Evolutionary conservation across 2,888 invertebrate genomes (phyloP), one percentile per base, ranked within the genome.

Genomic region (Mythimna vitellina): DNA sequence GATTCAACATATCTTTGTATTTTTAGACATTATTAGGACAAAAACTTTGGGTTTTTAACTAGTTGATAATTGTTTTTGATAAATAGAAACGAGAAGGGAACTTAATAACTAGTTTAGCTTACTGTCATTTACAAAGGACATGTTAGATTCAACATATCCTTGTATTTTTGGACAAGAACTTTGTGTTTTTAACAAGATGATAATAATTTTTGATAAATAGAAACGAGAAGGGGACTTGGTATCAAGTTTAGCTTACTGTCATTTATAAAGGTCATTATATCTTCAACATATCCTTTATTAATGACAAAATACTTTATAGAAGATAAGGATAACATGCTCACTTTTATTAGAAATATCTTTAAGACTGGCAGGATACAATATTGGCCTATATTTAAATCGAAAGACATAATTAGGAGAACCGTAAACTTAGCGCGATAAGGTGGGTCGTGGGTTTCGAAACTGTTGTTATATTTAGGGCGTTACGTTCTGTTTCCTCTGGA

Each of bases 381-480:
- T 54, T 69, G 80, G 69, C 49, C 57, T 60, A 58, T 63, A 73
- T 78, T 65, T n/a, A 54, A 71, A 76, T 64, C 25, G 65, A 65
- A 78, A 72, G 58, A 76, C 80, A 83, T 69, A 81, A 83, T 80
- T 75, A 76, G 73, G 46, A 58, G 56, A 46, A 66, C 65, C 68
- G 62, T 81, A 70, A 78, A 78, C 69, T 80, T 73, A 71, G 53
- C 58, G 88, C 86, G 94, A 93, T 92, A 95, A 91, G 92, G 93
- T 93, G 86, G 85, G 91, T 86, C 87, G 86, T 79, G 78, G 85
- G 88, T 88, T 90, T 76, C 81, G 71, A 81, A 86, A 90, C 89
- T 83, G 88, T 90, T 88, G 89, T 89, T 93, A 92, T 94, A 94
- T 94, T 94, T 95, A 93, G 94, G 93, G 89, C 93, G 92, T 88